phyloP scores from a whole-genome alignment of 2,113 vertebrate genomes.

The Hassar affinis region DNA sequence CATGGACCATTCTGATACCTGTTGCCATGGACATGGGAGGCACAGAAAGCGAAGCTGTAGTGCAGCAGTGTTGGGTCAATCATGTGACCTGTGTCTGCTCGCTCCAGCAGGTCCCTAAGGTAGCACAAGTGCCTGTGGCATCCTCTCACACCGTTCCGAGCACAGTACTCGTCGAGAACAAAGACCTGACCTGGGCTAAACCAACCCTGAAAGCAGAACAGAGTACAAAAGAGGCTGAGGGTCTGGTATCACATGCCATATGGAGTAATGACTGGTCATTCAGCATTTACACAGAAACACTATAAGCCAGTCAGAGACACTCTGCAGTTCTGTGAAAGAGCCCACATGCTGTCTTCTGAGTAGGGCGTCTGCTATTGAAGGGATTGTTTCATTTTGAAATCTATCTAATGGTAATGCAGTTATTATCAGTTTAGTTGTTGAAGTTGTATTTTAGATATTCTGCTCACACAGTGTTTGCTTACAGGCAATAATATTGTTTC shows the following conservation, averaged over 20 bases:
- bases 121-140: constrained; percentile 98
- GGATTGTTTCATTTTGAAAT: not conserved
- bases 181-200: constrained; percentile 99
- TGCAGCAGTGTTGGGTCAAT: constrained; percentile 98
- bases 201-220: constrained; percentile 84
- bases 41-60: constrained; percentile 99
- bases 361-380: not conserved
- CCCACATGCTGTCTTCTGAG: not conserved
- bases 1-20: constrained; percentile 74
- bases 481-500: too few species aligned
- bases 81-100: constrained; percentile 93
- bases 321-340: not conserved
- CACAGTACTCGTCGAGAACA: constrained; percentile 97
- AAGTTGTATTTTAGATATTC: too few species aligned
- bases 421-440: not conserved
- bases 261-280: constrained; percentile 3
- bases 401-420: not conserved
- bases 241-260: constrained; percentile 12
- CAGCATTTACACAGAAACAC: not conserved
- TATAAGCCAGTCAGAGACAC: not conserved
- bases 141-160: constrained; percentile 94
- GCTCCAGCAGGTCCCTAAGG: constrained; percentile 92
- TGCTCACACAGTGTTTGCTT: too few species aligned
- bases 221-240: constrained; percentile 1
- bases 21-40: constrained; percentile 98